phyloP scores from a whole-genome alignment of 2,888 invertebrate species.

The Philaethria dido region DNA sequence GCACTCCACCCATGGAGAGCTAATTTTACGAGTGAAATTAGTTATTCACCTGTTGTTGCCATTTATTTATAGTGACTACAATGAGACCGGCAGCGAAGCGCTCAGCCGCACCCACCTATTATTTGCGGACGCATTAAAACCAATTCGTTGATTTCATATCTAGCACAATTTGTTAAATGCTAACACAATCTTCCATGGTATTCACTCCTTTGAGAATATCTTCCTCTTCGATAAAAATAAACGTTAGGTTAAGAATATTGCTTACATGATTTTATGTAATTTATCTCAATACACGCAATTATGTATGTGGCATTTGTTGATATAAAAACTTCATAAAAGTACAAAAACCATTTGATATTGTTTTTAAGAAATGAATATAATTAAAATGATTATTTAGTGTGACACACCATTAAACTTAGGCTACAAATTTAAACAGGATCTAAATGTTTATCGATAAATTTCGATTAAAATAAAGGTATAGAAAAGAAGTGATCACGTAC shows the following conservation, averaged over 20 bases:
- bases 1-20: slow-evolving; percentile 79
- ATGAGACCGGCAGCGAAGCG: slow-evolving; percentile 68
- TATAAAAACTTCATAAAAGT: neutral
- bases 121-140: slow-evolving; percentile 70
- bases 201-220: neutral
- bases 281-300: too few relatives aligned
- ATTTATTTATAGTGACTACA: slow-evolving; percentile 79
- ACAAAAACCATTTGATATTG: neutral
- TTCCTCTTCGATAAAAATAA: neutral
- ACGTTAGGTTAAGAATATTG: neutral
- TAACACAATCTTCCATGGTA: neutral
- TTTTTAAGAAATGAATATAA: neutral
- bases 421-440: slow-evolving; percentile 6
- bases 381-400: neutral
- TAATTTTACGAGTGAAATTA: slow-evolving; percentile 83
- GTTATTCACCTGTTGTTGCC: slow-evolving; percentile 83
- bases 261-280: neutral
- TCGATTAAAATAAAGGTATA: slow-evolving; percentile 64
- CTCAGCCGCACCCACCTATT: slow-evolving; percentile 72
- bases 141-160: slow-evolving; percentile 59
- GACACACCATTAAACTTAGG: neutral
- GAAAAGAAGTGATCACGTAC: slow-evolving; percentile 64
- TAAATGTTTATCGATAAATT: slow-evolving; percentile 29
- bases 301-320: neutral
- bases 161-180: slow-evolving; percentile 33